Evolutionary conservation across 1,140 invertebrate species (phyloP), one percentile per base, ranked within the genome.

Genomic region (Saccostrea echinata): DNA sequence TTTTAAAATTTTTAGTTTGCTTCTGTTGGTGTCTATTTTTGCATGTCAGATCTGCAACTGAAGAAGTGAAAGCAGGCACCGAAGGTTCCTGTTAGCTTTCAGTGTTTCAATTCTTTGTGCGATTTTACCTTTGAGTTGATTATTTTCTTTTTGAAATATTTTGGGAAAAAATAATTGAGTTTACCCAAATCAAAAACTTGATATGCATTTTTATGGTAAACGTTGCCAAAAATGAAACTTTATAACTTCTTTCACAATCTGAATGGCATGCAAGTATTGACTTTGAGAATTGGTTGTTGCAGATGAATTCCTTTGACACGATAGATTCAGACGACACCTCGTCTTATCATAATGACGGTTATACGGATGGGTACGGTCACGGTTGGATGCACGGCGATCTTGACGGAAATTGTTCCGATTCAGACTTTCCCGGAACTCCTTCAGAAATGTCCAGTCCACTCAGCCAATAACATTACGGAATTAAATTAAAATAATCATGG

Each of bases 391-490:
- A 89, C 55, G 57, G 82, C 0, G 84, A 89, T 6, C 80, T 88
- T 86, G 88, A 92, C 57, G 88, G 86, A 27, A 87, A 86, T 51
- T 94, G 92, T 82, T 94, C 94, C 83, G 87, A 94, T 80, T 93
- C 94, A 2, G 94, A 95, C 80, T 93, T 93, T 82, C 92, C 93
- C 8, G 94, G 93, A 35, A 93, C 93, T n/a, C 94, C 94, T 21
- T 95, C 94, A 8, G 94, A 95, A 88, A 91, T 95, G 86, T 95
- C 94, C 12, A 95, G 94, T 89, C 94, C 94, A 30, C 92, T 94
- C 84, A 94, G 94, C 82, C 94, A 95, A 88, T 95, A 93, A 93
- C 71, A 57, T 61, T 27, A 84, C 71, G 51, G 71, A 86, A 33
- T 51, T 86, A 53, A 33, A 16, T 43, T 52, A 35, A 53, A 24